Conservation (phyloP, 2,888 invertebrate genomes). For the Clostera curtula region DNA sequence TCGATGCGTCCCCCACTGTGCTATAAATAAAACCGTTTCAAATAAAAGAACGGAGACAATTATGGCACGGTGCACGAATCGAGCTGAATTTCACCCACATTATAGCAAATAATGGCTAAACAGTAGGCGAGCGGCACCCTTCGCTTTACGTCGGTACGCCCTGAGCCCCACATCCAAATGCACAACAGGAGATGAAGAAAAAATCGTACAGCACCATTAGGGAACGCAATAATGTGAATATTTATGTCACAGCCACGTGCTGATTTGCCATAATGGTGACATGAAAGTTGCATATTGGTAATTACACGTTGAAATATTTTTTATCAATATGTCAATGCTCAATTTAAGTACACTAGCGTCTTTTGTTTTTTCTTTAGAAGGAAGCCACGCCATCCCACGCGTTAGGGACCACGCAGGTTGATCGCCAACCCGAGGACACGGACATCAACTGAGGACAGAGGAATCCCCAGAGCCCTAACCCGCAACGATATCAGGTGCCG, state of each 20-base stretch:
- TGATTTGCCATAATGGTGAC: constrained; percentile 58
- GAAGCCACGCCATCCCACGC: too few relatives aligned
- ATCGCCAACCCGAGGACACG: too few relatives aligned
- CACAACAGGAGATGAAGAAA: constrained; percentile 62
- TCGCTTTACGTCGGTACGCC: constrained; percentile 58
- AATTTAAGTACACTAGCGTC: too few relatives aligned
- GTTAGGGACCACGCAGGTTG: too few relatives aligned
- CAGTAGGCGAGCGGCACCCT: constrained; percentile 63
- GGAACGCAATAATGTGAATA: constrained; percentile 67
- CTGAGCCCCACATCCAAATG: constrained; percentile 66
- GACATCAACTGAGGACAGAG: too few relatives aligned
- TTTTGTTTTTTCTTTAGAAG: too few relatives aligned
- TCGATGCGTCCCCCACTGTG: constrained; percentile 43
- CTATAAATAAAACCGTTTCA: constrained; percentile 41
- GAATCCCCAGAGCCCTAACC: too few relatives aligned
- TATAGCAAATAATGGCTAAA: constrained; percentile 70
- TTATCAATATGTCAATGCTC: constrained; percentile 8
- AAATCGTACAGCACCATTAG: constrained; percentile 44
- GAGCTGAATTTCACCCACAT: constrained; percentile 71
- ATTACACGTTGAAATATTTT: constrained; percentile 40
- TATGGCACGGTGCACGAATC: constrained; percentile 57
- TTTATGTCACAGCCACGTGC: constrained; percentile 70
- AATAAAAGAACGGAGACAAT: constrained; percentile 66
- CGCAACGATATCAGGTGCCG: too few relatives aligned
- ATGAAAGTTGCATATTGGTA: constrained; percentile 65